Evolutionary conservation across 2,797 vertebrate species (phyloP), one percentile per base, ranked within the genome.

Genomic region (Prunella strophiata): DNA sequence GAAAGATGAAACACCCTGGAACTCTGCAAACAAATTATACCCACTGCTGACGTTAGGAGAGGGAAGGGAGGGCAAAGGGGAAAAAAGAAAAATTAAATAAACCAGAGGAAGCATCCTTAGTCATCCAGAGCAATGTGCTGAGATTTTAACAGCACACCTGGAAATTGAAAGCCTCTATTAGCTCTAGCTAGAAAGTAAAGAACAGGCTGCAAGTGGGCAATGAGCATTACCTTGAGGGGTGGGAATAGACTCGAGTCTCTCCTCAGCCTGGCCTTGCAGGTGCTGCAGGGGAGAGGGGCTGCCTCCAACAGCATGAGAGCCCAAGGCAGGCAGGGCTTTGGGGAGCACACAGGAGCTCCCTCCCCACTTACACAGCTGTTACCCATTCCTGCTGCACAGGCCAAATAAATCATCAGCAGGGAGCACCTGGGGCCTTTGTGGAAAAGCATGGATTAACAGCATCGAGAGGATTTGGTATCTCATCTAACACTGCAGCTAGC

Each of bases 51-150:
- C 3, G 36, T 70, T 71, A 93, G 40, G 59, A 82, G 34, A 1
- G 8, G 23, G 73, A 74, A 93, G 50, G 34, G 54, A 94, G 21
- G 51, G 70, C 54, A 93, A 95, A 75, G 25, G 25, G 8, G 2
- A 3, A 3, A 4, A 25, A n/a, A 51, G 26, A 14, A 48, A 45
- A 58, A 36, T 48, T 19, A 48, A 84, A 77, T 20, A 65, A 48
- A 88, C 32, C 62, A 87, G 73, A 85, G 58, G 57, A 96, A 87
- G 59, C 68, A 54, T 65, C 76, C 52, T 96, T 88, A 95, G 91
- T 93, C 91, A 94, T 52, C 72, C 1, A 2, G 59, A 95, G 38
- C 50, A 52, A 47, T 0, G 3, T 16, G 20, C 1, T 78, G 47
- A 68, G 81, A 36, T 88, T 93, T 71, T 75, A 72, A 57, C 2